Percentiles rank a stretch among this genome's conserved stretches.
Conservation (phyloP, 2,797 vertebrate genomes). For the Picus viridis region DNA sequence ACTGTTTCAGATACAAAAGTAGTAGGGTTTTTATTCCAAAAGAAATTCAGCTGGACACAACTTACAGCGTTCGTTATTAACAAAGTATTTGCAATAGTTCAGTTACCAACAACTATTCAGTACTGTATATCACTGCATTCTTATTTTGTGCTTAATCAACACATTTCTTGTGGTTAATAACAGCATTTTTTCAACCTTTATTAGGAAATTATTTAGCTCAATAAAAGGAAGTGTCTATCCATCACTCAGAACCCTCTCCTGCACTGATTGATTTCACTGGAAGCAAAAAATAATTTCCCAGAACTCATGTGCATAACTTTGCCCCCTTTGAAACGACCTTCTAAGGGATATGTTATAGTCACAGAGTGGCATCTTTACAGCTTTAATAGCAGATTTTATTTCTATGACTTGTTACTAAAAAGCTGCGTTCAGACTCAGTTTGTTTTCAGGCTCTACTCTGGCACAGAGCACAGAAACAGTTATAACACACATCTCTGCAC, state of each 20-base stretch:
- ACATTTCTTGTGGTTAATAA: slow-evolving; percentile 56
- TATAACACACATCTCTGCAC: background rate
- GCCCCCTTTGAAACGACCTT: slow-evolving; percentile 61
- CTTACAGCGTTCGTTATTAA: background rate
- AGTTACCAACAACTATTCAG: background rate
- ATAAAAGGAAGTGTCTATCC: slow-evolving; percentile 68
- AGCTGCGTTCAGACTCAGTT: background rate
- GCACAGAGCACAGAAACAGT: background rate
- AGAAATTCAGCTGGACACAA: background rate
- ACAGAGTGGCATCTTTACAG: slow-evolving; percentile 23
- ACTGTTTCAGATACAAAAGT: background rate
- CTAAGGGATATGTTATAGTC: slow-evolving; percentile 49
- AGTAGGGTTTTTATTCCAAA: background rate
- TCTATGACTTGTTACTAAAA: background rate
- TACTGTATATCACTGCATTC: background rate
- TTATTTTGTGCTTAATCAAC: slow-evolving; percentile 50
- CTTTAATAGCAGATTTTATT: background rate
- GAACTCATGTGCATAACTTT: slow-evolving; percentile 59
- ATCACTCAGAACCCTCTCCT: slow-evolving; percentile 11
- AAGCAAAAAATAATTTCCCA: slow-evolving; percentile 39
- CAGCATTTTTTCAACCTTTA: slow-evolving; percentile 68
- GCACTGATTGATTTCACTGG: slow-evolving; percentile 31
- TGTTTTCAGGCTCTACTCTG: background rate
- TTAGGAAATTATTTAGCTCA: slow-evolving; percentile 73
- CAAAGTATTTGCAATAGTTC: background rate